phyloP scores from a whole-genome alignment of 2,888 invertebrate species.

The Oxystoma pomonae region DNA sequence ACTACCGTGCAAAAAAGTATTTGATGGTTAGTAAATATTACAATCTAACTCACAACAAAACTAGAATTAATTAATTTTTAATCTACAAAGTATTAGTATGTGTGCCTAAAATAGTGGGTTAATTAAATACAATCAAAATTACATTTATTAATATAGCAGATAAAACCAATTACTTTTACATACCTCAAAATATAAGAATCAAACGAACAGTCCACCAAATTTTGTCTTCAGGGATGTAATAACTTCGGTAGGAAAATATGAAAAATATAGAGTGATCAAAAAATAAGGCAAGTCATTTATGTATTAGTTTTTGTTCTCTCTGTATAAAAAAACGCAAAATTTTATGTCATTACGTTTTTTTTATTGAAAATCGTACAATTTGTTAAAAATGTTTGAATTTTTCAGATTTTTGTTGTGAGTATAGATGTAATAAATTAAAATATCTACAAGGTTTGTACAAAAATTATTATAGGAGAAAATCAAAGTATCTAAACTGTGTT shows the following conservation, averaged over 20 bases:
- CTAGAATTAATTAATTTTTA: not conserved
- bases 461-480: constrained; percentile 14
- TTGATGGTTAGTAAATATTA: not conserved
- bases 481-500: no score
- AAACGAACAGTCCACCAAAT: not conserved
- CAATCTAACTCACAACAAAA: not conserved
- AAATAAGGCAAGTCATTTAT: no score
- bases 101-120: not conserved
- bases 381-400: constrained; percentile 35
- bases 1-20: not conserved
- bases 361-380: constrained; percentile 9
- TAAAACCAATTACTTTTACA: not conserved
- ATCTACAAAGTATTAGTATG: not conserved
- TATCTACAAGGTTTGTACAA: constrained; percentile 48
- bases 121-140: not conserved
- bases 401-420: constrained; percentile 48
- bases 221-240: not conserved
- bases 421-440: constrained; percentile 49
- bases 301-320: no score
- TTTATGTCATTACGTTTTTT: not conserved
- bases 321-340: not conserved
- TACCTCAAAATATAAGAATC: not conserved
- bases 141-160: no score
- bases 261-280: no score
- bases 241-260: no score